Percentiles rank a stretch among this genome's conserved stretches.
These are phyloP conservation scores for Mellivora capensis DNA, from an alignment of 2,113 vertebrate species.

Conservation along the genomic window DNA sequence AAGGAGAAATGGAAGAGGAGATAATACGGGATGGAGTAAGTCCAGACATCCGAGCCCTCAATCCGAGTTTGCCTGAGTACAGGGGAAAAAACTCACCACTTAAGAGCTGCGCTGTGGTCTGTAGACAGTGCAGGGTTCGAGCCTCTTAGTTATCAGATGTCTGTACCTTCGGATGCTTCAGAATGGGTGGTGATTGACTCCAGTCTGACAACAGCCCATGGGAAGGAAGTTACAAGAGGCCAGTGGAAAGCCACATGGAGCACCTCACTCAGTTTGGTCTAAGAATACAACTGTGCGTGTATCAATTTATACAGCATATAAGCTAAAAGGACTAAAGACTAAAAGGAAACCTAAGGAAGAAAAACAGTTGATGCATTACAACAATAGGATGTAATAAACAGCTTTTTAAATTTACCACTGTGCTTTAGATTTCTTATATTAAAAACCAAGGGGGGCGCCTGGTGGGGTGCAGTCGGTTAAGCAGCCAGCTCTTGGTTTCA, in stretches of 20 bases:
- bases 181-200: not conserved
- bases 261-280: not conserved
- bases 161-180: not conserved
- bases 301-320: not conserved
- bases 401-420: not conserved
- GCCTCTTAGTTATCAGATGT: conserved; percentile 21
- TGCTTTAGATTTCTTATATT: not conserved
- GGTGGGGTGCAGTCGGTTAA: not conserved
- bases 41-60: not conserved
- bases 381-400: not conserved
- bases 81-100: conserved; percentile 11
- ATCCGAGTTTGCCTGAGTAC: not conserved
- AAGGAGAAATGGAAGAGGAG: not conserved
- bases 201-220: not conserved
- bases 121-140: conserved; percentile 60
- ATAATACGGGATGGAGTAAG: not conserved
- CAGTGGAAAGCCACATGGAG: not conserved
- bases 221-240: not conserved
- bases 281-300: not conserved
- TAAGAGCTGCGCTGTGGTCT: conserved; percentile 42
- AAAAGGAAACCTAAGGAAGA: not conserved
- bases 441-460: not conserved
- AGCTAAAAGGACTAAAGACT: not conserved
- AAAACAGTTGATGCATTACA: not conserved
- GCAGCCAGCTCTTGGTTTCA: not conserved